A percentile compares a stretch with the other conserved stretches of the same genome.
These are phyloP conservation scores for Hirtodrosophila cameraria DNA, from an alignment of 2,888 invertebrate genomes.

Conservation along the genomic window DNA sequence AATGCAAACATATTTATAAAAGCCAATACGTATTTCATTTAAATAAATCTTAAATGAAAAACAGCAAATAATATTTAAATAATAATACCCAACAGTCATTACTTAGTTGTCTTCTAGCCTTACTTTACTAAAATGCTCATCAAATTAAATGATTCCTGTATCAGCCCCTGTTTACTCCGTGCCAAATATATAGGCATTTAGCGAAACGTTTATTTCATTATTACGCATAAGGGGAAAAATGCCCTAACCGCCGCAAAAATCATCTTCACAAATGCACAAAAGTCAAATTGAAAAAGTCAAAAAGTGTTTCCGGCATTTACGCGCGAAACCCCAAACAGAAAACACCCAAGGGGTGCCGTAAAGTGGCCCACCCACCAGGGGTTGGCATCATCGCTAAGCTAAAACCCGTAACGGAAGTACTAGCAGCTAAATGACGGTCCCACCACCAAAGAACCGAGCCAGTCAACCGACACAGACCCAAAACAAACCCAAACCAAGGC, in stretches of 20 bases:
- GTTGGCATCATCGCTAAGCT: conserved; percentile 45
- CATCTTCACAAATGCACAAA: conserved; percentile 44
- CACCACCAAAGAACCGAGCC: conserved; percentile 39
- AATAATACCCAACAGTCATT: background rate
- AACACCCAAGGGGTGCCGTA: conserved; percentile 38
- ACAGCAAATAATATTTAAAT: background rate
- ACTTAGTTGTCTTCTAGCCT: background rate
- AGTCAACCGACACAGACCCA: conserved; percentile 14
- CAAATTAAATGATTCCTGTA: conserved; percentile 61
- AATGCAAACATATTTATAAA: background rate
- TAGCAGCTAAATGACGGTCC: conserved; percentile 44
- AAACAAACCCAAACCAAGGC: conserved; percentile 10
- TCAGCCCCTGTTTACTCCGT: conserved; percentile 14
- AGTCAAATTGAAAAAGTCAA: conserved; percentile 79
- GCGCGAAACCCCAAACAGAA: conserved; percentile 31
- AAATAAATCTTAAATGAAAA: background rate
- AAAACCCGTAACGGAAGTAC: conserved; percentile 76
- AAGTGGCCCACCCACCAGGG: conserved; percentile 52
- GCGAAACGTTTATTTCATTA: conserved; percentile 83
- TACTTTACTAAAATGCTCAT: conserved; percentile 45
- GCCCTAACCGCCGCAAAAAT: conserved; percentile 20
- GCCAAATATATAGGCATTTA: conserved; percentile 80
- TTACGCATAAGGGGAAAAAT: conserved; percentile 58
- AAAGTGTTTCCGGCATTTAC: conserved; percentile 48
- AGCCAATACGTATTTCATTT: no score